These are phyloP conservation scores for Eurosta solidaginis DNA, from an alignment of 1,140 invertebrate genomes.

Conservation along the genomic window DNA sequence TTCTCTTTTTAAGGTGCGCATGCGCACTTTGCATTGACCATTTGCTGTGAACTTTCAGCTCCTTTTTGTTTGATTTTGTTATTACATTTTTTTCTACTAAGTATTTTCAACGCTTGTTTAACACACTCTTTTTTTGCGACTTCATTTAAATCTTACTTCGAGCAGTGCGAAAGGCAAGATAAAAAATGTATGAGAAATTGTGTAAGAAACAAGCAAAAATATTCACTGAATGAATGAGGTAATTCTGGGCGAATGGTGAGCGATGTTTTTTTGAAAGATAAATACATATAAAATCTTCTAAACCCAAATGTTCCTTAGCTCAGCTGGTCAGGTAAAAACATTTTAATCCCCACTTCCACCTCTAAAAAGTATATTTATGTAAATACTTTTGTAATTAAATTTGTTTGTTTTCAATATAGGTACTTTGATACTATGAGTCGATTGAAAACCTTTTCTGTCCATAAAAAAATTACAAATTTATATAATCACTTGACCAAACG, in stretches of 20 bases:
- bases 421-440: no score
- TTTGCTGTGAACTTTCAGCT: background rate
- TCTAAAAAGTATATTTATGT: no score
- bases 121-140: background rate
- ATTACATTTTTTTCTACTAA: background rate
- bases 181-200: background rate
- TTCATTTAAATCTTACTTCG: background rate
- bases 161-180: background rate
- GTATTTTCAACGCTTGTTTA: background rate
- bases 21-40: conserved; percentile 15
- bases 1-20: background rate
- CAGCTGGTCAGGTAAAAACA: no score
- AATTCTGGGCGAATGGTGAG: background rate
- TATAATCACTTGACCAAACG: no score
- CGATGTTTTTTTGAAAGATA: background rate
- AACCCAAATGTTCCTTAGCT: no score
- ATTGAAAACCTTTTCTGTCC: no score
- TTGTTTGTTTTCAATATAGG: no score
- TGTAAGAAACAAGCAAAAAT: background rate
- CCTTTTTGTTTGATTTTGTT: background rate
- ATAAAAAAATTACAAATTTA: no score
- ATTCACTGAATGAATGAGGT: background rate
- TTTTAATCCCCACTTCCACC: no score
- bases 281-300: no score
- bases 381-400: no score